Base-by-base conservation (phyloP, 2,797 vertebrate species). In the Rhynchonycteris naso region DNA sequence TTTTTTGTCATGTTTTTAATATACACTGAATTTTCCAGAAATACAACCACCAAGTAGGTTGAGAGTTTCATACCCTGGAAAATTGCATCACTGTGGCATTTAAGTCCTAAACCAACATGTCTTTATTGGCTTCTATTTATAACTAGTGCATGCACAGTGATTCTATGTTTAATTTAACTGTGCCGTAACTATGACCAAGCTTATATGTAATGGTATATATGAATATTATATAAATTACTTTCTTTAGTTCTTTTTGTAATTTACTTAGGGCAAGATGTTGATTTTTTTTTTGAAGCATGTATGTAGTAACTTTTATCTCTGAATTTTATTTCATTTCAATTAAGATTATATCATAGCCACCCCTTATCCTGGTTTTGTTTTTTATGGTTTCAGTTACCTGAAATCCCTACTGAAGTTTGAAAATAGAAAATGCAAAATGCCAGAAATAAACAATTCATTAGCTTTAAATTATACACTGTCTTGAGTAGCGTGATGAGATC, bases 81-180 rank as follows among this genome's bases (percentile, higher is more conserved):
- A 93, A 66, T 75, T 86, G 28, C 28, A 66, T 92, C 50, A 75
- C 22, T 93, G 68, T 74, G 86, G 56, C 47, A 85, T 90, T 69
- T 86, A 95, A 88, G 68, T 43, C 58, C 28, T 90, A 66, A 79
- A 74, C 54, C 30, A 80, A 59, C 35, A 12, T 75, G 22, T 66
- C 9, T 93, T 87, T 93, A 88, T 95, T n/a, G 38, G 65, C 81
- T 50, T 95, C 58, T 90, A 87, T 93, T 94, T 90, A 93, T 80
- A 84, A 72, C 43, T 66, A 65, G 50, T 59, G 22, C 38, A 43
- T 82, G 72, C 76, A 87, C 15, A 69, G 63, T 75, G 58, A 65
- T 88, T 94, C 80, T 96, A 19, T 88, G 58, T 88, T 47, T 93
- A 93, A 88, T 52, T n/a, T 88, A 43, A 47, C 35, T 76, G 65